Evolutionary conservation across 2,797 vertebrate species (phyloP), one percentile per base, ranked within the genome.

Genomic region (Neopelma chrysocephalum): DNA sequence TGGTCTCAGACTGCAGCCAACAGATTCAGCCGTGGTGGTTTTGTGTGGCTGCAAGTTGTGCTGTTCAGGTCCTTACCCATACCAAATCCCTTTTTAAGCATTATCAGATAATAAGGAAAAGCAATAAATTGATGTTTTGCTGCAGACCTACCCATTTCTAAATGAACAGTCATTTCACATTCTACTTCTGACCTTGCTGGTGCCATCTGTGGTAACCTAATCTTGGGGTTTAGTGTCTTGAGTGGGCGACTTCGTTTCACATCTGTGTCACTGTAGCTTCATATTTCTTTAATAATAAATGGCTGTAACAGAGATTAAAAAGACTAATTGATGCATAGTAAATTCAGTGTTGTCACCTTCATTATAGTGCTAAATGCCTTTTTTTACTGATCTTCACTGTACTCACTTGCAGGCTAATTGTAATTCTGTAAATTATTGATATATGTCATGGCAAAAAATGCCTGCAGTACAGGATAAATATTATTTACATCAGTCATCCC

Each of bases 241-340:
- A 43, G 9, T 29, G 62, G 34, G n/a, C 45, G 78, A 21, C 79
- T 80, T 53, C 0, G 3, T 93, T 90, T 88, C 79, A 61, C 72
- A 65, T 77, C 87, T 58, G n/a, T 64, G 61, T 57, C 80, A 53
- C n/a, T 23, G 82, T 19, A 72, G 62, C 73, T 93, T 88, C 73
- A 10, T 81, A 64, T 79, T 93, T 79, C 91, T 87, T 97, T 22
- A 95, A 91, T 87, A 94, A 93, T 91, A 62, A 88, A 88, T 86
- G 65, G 26, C 64, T 65, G 51, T 29, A 42, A 18, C 34, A 29
- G 75, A 77, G 81, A 58, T 73, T 31, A 64, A 72, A 82, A 83
- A 61, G 85, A 27, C 69, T 71, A 40, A 62, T 66, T 91, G 86
- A 42, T 82, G 80, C 66, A 45, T 5, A 16, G 71, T 51, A 36